Evolutionary conservation across 1,140 invertebrate genomes (phyloP).

Genomic region (Hermetia illucens): DNA sequence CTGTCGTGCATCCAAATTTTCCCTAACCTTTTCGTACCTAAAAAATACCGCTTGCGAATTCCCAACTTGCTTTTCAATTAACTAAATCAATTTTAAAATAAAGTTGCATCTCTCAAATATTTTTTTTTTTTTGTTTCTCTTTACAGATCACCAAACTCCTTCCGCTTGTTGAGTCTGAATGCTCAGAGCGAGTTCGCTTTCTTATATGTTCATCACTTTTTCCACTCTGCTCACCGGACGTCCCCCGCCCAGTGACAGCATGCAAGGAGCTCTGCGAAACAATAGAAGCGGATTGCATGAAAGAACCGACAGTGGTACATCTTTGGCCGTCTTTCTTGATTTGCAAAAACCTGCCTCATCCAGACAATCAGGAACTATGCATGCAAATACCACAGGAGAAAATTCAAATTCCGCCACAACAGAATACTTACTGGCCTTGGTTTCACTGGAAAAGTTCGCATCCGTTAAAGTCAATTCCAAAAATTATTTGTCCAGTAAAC

Average conservation of each 20-base stretch:
- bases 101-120: too few species aligned
- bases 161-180: constrained; percentile 47
- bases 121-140: constrained; percentile 35
- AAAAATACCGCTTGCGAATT: too few species aligned
- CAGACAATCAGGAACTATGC: constrained; percentile 37
- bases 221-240: constrained; percentile 82
- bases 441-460: constrained; percentile 14
- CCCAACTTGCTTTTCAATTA: too few species aligned
- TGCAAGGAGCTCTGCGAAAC: constrained; percentile 75
- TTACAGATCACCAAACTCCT: constrained; percentile 56
- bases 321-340: constrained; percentile 67
- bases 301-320: constrained; percentile 49
- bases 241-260: constrained; percentile 69
- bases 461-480: constrained; percentile 10
- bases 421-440: constrained; percentile 15
- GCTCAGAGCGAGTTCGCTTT: constrained; percentile 70
- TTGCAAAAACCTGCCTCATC: constrained; percentile 44
- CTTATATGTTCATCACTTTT: constrained; percentile 86
- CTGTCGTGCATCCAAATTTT: too few species aligned
- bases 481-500: constrained; percentile 21
- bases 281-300: constrained; percentile 55
- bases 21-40: too few species aligned
- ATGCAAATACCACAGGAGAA: constrained; percentile 34
- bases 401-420: neutral
- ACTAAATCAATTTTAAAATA: too few species aligned